phyloP scores from a whole-genome alignment of 2,888 invertebrate genomes.

The Lottia scabra region DNA sequence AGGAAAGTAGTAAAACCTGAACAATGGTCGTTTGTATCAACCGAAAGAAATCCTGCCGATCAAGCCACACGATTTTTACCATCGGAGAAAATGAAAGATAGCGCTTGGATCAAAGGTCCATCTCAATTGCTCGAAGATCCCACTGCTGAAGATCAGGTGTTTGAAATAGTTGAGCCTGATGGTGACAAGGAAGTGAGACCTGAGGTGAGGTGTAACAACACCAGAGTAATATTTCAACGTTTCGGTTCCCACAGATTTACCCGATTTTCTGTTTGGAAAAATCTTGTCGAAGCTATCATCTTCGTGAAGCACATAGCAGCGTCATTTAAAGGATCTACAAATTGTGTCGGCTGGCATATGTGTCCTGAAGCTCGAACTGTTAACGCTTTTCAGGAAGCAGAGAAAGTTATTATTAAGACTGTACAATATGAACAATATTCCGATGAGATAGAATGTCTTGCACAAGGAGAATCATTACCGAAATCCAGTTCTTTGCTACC shows the following conservation, averaged over 20 bases:
- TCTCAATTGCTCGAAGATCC: background rate
- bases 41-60: conserved; percentile 20
- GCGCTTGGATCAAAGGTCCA: conserved; percentile 7
- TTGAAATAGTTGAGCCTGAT: background rate
- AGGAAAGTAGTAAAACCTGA: conserved; percentile 6
- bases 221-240: background rate
- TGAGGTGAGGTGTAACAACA: background rate
- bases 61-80: conserved; percentile 3
- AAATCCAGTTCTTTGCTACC: background rate
- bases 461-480: background rate
- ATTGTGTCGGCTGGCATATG: background rate
- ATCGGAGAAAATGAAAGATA: conserved; percentile 1
- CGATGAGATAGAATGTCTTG: background rate
- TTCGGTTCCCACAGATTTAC: background rate
- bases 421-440: background rate
- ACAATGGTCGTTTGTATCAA: conserved; percentile 19
- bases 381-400: background rate
- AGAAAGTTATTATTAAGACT: background rate
- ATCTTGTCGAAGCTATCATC: background rate
- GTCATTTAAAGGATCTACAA: background rate
- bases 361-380: background rate
- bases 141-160: background rate
- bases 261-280: background rate
- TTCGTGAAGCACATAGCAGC: background rate
- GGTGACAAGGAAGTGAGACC: background rate